Evolutionary conservation across 2,888 invertebrate genomes (phyloP).

Genomic region (Homarus gammarus): DNA sequence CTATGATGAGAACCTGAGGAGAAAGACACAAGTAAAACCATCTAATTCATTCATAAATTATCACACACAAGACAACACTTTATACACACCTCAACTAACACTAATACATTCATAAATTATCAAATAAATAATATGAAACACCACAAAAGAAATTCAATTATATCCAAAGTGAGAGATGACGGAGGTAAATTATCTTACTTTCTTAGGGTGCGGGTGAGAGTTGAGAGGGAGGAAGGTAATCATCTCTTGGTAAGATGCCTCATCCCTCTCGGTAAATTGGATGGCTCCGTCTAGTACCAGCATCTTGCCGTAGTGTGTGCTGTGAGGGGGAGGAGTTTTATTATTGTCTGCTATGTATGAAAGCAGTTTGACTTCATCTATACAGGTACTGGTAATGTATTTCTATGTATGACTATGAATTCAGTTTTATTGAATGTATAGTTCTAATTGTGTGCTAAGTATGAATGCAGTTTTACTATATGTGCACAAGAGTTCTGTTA

Average conservation of each 20-base stretch:
- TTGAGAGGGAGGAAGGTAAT: slow-evolving; percentile 95
- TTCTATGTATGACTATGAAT: too few relatives aligned
- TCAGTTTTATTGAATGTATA: too few relatives aligned
- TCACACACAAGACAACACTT: not conserved
- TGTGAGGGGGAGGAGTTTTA: too few relatives aligned
- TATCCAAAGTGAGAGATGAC: too few relatives aligned
- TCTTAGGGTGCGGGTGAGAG: slow-evolving; percentile 93
- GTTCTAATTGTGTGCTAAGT: too few relatives aligned
- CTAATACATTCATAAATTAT: not conserved
- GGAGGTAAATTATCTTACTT: too few relatives aligned
- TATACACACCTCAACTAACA: not conserved
- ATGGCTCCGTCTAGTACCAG: slow-evolving; percentile 96
- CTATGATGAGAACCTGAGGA: slow-evolving; percentile 91
- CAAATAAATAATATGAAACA: not conserved
- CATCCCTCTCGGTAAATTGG: slow-evolving; percentile 97
- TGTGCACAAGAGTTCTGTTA: too few relatives aligned
- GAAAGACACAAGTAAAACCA: not conserved
- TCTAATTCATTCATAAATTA: not conserved
- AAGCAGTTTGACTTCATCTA: too few relatives aligned
- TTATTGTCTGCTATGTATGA: too few relatives aligned
- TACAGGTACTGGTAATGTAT: too few relatives aligned
- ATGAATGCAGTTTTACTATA: too few relatives aligned
- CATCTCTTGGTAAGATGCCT: slow-evolving; percentile 99
- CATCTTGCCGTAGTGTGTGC: slow-evolving; percentile 89
- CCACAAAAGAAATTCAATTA: not conserved